Base-by-base conservation (phyloP, 2,797 vertebrate genomes). In the Microcaecilia unicolor region DNA sequence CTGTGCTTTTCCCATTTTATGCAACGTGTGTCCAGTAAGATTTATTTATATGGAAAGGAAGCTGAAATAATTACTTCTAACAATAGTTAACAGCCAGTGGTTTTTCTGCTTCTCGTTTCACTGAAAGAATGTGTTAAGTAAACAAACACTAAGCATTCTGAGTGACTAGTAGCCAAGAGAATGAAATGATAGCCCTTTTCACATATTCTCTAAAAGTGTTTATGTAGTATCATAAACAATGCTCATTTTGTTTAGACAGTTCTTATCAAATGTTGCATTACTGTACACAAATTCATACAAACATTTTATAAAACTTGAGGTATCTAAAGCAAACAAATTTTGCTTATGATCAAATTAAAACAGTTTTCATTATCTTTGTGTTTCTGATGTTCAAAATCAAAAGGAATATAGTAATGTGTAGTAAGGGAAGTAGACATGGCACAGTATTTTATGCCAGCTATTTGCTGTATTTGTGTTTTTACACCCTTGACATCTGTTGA, bases 201-300 rank as follows among this genome's bases (percentile, higher is more conserved):
- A 35, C 41, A 10, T 41, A 57, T 41, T 16, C 32, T 47, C 44
- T 53, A 44, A 43, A 34, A 34, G 25, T 63, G 28, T 53, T 55
- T 48, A 47, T 35, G 25, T 33, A 20, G 59, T 56, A 51, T 22
- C 36, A 33, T 58, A 56, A 56, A 44, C 45, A 63, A 28, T 45
- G 35, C 23, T 62, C 41, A 55, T 62, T 47, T 54, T 63, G 51
- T 58, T 67, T 59, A 49, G 27, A 61, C 29, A 69, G 48, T 45
- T 48, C 30, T 64, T 64, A 64, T 56, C 47, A 61, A 54, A 53
- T 45, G 33, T 12, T 41, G 26, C 49, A 41, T 44, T 55, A 61
- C 12, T 22, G 19, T n/a, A n/a, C n/a, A n/a, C n/a, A n/a, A n/a
- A 31, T 49, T 62, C 41, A 57, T 53, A 45, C 47, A 45, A 34